These are phyloP conservation scores for Actias luna DNA, from an alignment of 2,888 invertebrate genomes.

Conservation along the genomic window DNA sequence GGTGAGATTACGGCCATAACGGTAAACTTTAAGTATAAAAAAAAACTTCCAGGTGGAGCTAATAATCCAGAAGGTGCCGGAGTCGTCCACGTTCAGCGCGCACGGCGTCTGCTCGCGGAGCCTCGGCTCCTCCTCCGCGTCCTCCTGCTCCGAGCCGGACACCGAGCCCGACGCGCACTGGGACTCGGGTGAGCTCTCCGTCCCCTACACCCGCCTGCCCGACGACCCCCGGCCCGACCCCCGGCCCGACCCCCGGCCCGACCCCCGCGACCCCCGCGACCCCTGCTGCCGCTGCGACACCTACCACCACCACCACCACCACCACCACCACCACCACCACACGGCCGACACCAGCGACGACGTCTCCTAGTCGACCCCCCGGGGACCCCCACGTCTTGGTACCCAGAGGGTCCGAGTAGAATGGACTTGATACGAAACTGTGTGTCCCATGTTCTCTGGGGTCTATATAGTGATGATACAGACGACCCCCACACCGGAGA, in stretches of 20 bases:
- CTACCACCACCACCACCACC: slow-evolving; percentile 14
- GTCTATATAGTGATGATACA: no score
- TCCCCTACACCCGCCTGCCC: slow-evolving; percentile 19
- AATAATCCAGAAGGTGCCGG: slow-evolving; percentile 82
- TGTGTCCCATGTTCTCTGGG: no score
- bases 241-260: neutral
- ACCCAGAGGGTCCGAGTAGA: no score
- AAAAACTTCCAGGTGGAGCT: slow-evolving; percentile 80
- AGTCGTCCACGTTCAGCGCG: slow-evolving; percentile 58
- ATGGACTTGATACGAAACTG: no score
- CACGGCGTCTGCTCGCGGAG: slow-evolving; percentile 34
- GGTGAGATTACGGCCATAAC: no score
- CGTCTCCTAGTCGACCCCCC: slow-evolving; percentile 8
- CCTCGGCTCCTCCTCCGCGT: slow-evolving; percentile 49
- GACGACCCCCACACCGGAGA: no score
- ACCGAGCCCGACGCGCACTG: slow-evolving; percentile 81
- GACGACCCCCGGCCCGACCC: neutral
- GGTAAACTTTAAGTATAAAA: neutral
- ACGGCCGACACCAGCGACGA: slow-evolving; percentile 21
- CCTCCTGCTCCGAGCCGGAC: slow-evolving; percentile 63
- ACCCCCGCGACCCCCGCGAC: neutral
- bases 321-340: neutral
- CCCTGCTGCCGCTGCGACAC: neutral
- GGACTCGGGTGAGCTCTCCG: slow-evolving; percentile 87
- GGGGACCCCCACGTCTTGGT: neutral